Conservation (phyloP, 2,113 vertebrate genomes). For the Sinosuthora webbiana region DNA sequence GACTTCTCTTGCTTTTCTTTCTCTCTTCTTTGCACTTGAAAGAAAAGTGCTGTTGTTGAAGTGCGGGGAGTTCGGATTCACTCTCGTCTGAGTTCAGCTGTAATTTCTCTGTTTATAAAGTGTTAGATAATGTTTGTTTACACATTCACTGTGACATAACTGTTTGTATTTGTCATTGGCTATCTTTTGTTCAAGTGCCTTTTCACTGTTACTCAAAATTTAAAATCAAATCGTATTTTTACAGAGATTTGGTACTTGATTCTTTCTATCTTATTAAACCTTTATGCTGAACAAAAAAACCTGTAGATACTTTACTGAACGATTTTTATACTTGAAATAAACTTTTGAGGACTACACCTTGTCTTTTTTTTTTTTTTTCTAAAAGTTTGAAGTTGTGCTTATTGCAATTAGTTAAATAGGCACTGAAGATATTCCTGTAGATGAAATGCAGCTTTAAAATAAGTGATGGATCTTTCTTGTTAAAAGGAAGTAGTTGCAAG, state of each 20-base stretch:
- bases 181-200: constrained; percentile 57
- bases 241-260: constrained; percentile 30
- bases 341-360: constrained; percentile 28
- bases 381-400: not conserved
- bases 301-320: constrained; percentile 35
- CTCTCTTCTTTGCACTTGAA: not conserved
- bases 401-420: not conserved
- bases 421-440: not conserved
- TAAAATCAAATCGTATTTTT: constrained; percentile 50
- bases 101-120: constrained; percentile 46
- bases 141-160: constrained; percentile 47
- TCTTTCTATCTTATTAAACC: constrained; percentile 54
- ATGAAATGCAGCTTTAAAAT: not conserved
- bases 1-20: not conserved
- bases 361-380: not conserved
- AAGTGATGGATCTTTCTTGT: not conserved
- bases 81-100: constrained; percentile 10
- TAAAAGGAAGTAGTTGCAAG: not conserved
- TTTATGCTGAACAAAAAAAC: constrained; percentile 22
- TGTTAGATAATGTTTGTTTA: constrained; percentile 48
- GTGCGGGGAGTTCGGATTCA: not conserved
- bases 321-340: constrained; percentile 72
- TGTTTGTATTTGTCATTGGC: constrained; percentile 50
- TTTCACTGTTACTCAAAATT: not conserved
- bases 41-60: not conserved